Evolutionary conservation across 2,113 vertebrate species (phyloP).

Genomic region (Stictonetta naevosa): DNA sequence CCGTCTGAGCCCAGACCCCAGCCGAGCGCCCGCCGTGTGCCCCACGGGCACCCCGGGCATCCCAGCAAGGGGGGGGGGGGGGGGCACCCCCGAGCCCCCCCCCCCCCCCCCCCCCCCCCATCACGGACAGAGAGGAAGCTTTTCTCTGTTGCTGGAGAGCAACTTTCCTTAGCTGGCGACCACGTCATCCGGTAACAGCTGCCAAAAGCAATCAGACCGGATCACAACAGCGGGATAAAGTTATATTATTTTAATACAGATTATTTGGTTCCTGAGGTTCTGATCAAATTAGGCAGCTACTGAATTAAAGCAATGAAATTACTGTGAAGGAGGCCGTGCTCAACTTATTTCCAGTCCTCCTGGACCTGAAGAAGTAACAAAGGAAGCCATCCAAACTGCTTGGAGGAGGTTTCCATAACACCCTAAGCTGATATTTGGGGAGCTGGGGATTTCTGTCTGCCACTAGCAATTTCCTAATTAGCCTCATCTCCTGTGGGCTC

Average conservation of each 20-base stretch:
- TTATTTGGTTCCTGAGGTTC: slow-evolving; percentile 41
- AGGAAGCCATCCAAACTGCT: background rate
- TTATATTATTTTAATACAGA: slow-evolving; percentile 57
- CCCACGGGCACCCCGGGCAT: background rate
- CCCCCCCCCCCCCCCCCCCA: background rate
- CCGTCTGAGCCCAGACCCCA: background rate
- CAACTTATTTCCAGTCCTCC: slow-evolving; percentile 41
- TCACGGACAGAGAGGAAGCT: background rate
- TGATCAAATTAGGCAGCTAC: slow-evolving; percentile 67
- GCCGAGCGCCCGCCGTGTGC: rapidly evolving
- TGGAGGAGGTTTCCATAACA: background rate
- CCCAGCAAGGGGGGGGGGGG: rapidly evolving
- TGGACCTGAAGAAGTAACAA: background rate
- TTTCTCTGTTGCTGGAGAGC: background rate
- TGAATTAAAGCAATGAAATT: slow-evolving; percentile 70
- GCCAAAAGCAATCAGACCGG: slow-evolving; percentile 43
- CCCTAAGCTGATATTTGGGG: slow-evolving; percentile 5
- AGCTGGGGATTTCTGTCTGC: slow-evolving; percentile 39
- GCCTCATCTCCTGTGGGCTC: background rate
- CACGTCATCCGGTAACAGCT: slow-evolving; percentile 12
- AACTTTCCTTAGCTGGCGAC: slow-evolving; percentile 13
- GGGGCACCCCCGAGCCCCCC: background rate
- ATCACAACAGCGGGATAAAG: slow-evolving; percentile 34
- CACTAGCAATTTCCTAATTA: slow-evolving; percentile 57
- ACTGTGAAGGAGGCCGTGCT: slow-evolving; percentile 8